phyloP scores from a whole-genome alignment of 2,888 invertebrate genomes.

The Petrolisthes manimaculis region DNA sequence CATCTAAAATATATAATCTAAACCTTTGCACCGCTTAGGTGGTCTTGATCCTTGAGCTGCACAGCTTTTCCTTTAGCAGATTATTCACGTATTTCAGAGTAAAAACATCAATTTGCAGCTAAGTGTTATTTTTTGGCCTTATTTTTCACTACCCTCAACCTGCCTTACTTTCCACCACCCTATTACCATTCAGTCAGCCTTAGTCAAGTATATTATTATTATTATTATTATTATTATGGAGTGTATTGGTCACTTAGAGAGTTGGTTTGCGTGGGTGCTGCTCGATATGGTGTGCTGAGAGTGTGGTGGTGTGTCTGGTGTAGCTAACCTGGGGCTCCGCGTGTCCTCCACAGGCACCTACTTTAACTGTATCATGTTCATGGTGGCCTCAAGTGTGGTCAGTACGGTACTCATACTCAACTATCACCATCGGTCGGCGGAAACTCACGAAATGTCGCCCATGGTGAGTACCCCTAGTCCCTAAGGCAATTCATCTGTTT shows the following conservation, averaged over 20 bases:
- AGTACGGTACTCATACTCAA: conserved; percentile 96
- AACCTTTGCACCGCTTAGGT: neutral
- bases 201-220: neutral
- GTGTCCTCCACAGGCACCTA: conserved; percentile 84
- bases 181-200: neutral
- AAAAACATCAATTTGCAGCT: neutral
- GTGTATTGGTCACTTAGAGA: neutral
- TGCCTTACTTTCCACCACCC: neutral
- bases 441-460: conserved; percentile 95
- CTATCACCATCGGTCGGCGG: conserved; percentile 96
- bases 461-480: conserved; percentile 81
- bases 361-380: conserved; percentile 99
- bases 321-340: neutral
- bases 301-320: neutral
- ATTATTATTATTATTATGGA: conserved; percentile 12
- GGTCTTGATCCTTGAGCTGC: too few relatives aligned
- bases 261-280: conserved; percentile 34
- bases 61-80: neutral
- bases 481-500: too few relatives aligned
- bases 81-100: neutral
- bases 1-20: neutral
- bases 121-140: neutral
- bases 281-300: conserved; percentile 50
- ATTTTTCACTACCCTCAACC: neutral
- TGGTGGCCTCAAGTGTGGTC: conserved; percentile 98